Conservation (phyloP, 2,797 vertebrate species). For the Avahi laniger region DNA sequence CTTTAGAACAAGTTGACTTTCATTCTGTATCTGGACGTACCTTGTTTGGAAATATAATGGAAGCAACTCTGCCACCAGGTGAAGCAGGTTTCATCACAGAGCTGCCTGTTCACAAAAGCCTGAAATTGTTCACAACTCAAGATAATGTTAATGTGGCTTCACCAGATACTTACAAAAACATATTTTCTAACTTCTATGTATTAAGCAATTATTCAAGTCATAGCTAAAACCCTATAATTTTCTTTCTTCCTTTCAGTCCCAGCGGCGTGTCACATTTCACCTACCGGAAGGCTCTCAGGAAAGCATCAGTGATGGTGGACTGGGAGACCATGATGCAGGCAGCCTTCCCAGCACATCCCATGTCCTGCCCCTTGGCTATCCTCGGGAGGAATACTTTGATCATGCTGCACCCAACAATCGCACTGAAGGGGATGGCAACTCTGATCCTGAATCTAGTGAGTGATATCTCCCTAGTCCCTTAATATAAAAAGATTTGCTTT, state of each 20-base stretch:
- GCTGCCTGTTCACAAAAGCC: conserved; percentile 62
- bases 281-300: conserved; percentile 97
- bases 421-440: conserved; percentile 98
- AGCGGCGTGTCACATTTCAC: conserved; percentile 97
- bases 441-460: conserved; percentile 99
- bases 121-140: conserved; percentile 70
- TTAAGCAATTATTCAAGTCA: conserved; percentile 73
- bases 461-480: conserved; percentile 65
- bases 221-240: conserved; percentile 79
- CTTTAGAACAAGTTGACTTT: conserved; percentile 73
- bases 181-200: conserved; percentile 67
- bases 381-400: conserved; percentile 95
- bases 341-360: conserved; percentile 89
- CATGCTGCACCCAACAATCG: conserved; percentile 94
- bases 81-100: conserved; percentile 69
- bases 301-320: conserved; percentile 94
- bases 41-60: conserved; percentile 64
- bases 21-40: conserved; percentile 65
- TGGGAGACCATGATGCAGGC: conserved; percentile 90
- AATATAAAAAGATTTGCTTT: conserved; percentile 40
- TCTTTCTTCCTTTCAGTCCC: conserved; percentile 87
- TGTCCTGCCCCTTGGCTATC: conserved; percentile 93
- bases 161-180: conserved; percentile 67
- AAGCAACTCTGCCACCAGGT: conserved; percentile 63
- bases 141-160: conserved; percentile 65